Conservation (phyloP, 2,888 invertebrate genomes). For the Venusia cambrica region DNA sequence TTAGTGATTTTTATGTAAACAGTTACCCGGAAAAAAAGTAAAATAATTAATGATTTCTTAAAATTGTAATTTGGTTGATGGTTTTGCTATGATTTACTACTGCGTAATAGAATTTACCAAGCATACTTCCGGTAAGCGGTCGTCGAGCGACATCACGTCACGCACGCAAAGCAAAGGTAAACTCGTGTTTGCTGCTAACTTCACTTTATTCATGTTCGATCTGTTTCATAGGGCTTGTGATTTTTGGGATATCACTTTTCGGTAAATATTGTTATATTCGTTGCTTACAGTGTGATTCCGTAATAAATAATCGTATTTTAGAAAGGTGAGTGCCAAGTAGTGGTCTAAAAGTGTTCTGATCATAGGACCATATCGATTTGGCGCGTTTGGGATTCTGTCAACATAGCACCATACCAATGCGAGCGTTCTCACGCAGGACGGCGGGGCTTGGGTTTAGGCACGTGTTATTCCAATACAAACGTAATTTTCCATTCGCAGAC, state of each 20-base stretch:
- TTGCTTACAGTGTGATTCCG: slow-evolving; percentile 42
- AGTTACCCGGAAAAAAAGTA: too few relatives aligned
- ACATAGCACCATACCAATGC: slow-evolving; percentile 62
- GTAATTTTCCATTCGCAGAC: slow-evolving; percentile 65
- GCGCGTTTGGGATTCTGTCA: slow-evolving; percentile 75
- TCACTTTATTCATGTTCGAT: slow-evolving; percentile 77
- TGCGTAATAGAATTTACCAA: slow-evolving; percentile 43
- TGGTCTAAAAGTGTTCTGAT: slow-evolving; percentile 43
- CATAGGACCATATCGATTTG: slow-evolving; percentile 53
- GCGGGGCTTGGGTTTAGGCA: slow-evolving; percentile 65
- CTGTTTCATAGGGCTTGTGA: slow-evolving; percentile 74
- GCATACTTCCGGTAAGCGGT: slow-evolving; percentile 69
- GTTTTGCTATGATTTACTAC: slow-evolving; percentile 15
- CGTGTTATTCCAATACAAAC: slow-evolving; percentile 67
- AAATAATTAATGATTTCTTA: not conserved
- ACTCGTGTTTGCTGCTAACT: slow-evolving; percentile 59
- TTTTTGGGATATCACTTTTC: slow-evolving; percentile 72
- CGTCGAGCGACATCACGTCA: slow-evolving; percentile 67
- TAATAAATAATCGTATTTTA: slow-evolving; percentile 33
- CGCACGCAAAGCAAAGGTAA: too few relatives aligned
- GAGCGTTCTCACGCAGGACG: slow-evolving; percentile 59
- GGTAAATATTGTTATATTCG: slow-evolving; percentile 70
- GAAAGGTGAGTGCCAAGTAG: slow-evolving; percentile 42
- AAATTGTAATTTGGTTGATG: not conserved
- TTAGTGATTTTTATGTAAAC: too few relatives aligned